Percentiles rank a stretch among this genome's conserved stretches.
These are phyloP conservation scores for Hylaea fasciaria DNA, from an alignment of 2,888 invertebrate genomes.

Conservation along the genomic window DNA sequence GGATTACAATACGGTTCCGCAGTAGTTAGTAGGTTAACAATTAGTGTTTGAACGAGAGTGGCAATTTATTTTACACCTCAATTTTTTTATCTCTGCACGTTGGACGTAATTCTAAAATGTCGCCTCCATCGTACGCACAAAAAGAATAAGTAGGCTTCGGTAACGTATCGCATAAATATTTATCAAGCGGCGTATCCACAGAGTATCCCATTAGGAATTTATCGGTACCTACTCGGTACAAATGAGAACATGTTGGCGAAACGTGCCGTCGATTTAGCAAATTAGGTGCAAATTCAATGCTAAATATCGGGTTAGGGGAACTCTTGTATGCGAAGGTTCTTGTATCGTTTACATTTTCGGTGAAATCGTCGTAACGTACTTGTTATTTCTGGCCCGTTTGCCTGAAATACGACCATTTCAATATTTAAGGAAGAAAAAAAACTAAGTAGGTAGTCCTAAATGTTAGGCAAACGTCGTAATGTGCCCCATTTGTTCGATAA, in stretches of 20 bases:
- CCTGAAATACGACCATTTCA: too few relatives aligned
- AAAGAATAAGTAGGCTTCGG: not conserved
- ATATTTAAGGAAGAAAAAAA: too few relatives aligned
- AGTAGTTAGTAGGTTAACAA: too few relatives aligned
- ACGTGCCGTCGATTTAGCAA: conserved; percentile 26
- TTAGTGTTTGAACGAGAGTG: too few relatives aligned
- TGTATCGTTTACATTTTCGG: not conserved
- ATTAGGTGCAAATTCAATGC: conserved; percentile 28
- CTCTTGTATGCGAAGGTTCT: not conserved
- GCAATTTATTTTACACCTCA: too few relatives aligned
- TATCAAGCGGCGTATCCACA: conserved; percentile 2
- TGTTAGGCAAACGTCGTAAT: not conserved
- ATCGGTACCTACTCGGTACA: conserved; percentile 17
- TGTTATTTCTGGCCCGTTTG: too few relatives aligned
- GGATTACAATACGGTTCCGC: too few relatives aligned
- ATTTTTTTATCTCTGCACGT: too few relatives aligned
- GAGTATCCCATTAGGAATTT: conserved; percentile 11
- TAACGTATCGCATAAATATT: conserved; percentile 12
- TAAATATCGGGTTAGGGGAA: conserved; percentile 9
- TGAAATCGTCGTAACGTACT: not conserved
- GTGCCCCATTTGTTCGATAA: conserved; percentile 16
- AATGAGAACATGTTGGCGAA: conserved; percentile 17
- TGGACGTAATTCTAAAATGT: too few relatives aligned
- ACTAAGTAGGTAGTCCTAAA: not conserved
- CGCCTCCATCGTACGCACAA: too few relatives aligned